Percentiles rank a stretch among this genome's conserved stretches.
Evolutionary conservation across 2,113 vertebrate genomes (phyloP).

Genomic region (Oryzias celebensis): DNA sequence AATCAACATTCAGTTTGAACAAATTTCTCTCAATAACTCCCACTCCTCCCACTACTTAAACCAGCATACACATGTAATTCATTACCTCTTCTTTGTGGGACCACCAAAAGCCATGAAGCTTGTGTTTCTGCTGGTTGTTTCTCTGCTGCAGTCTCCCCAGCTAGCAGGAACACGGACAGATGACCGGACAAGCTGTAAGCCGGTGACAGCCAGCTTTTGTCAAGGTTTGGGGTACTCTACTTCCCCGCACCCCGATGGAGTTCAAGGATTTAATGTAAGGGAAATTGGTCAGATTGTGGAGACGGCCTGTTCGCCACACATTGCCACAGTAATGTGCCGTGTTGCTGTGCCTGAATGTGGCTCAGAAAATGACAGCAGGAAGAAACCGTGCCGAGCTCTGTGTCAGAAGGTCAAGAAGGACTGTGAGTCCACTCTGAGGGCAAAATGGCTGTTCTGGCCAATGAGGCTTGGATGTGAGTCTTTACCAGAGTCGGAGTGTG

Average conservation of each 20-base stretch:
- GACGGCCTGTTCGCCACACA: slow-evolving; percentile 36
- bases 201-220: slow-evolving; percentile 52
- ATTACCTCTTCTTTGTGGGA: neutral
- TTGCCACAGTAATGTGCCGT: slow-evolving; percentile 53
- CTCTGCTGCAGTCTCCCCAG: slow-evolving; percentile 12
- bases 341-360: slow-evolving; percentile 58
- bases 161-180: neutral
- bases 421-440: slow-evolving; percentile 41
- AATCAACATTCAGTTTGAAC: slow-evolving; percentile 30
- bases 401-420: slow-evolving; percentile 61
- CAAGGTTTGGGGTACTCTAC: slow-evolving; percentile 54
- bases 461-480: slow-evolving; percentile 31
- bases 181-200: slow-evolving; percentile 24
- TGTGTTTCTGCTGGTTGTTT: slow-evolving; percentile 14
- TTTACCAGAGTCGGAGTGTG: slow-evolving; percentile 50
- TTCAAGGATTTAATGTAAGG: slow-evolving; percentile 29
- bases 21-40: slow-evolving; percentile 37
- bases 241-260: slow-evolving; percentile 28
- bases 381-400: slow-evolving; percentile 57
- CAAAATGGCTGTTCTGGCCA: slow-evolving; percentile 40
- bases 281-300: slow-evolving; percentile 49
- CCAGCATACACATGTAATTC: neutral
- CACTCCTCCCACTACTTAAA: slow-evolving; percentile 46
- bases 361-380: slow-evolving; percentile 10
- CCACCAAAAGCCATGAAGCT: slow-evolving; percentile 22